Conservation (phyloP, 2,888 invertebrate species). For the Tethea ocularis region DNA sequence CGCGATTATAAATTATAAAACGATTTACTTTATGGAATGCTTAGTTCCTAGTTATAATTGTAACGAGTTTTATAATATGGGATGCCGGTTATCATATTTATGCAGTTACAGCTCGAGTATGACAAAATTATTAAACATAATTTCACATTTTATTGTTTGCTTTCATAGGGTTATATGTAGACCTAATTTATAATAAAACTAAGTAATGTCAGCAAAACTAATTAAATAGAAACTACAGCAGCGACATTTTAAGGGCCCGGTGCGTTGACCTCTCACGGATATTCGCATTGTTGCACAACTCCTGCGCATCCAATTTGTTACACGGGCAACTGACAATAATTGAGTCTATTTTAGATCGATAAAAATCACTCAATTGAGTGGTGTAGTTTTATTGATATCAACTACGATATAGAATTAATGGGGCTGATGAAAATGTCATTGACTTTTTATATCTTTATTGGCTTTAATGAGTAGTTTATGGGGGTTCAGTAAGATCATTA, state of each 20-base stretch:
- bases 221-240: constrained; percentile 9
- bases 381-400: not conserved
- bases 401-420: not conserved
- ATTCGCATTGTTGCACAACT: constrained; percentile 62
- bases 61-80: not conserved
- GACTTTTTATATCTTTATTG: not conserved
- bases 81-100: not conserved
- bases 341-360: constrained; percentile 29
- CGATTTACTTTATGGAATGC: constrained; percentile 1
- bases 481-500: not conserved
- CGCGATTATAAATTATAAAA: not conserved
- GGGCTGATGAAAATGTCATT: not conserved
- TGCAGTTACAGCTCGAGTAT: too few species aligned
- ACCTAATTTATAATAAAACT: too few species aligned
- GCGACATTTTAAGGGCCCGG: constrained; percentile 59
- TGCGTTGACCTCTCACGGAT: constrained; percentile 60
- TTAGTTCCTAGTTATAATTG: constrained; percentile 6
- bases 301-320: constrained; percentile 49
- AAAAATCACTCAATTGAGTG: not conserved
- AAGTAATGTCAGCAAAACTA: too few species aligned
- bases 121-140: too few species aligned
- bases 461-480: not conserved
- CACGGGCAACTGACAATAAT: constrained; percentile 33
- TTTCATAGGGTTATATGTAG: too few species aligned
- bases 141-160: too few species aligned